Percentiles rank a stretch among this genome's conserved stretches.
These are phyloP conservation scores for Pantelozetes paolii DNA, from an alignment of 2,888 invertebrate genomes.

Conservation along the genomic window DNA sequence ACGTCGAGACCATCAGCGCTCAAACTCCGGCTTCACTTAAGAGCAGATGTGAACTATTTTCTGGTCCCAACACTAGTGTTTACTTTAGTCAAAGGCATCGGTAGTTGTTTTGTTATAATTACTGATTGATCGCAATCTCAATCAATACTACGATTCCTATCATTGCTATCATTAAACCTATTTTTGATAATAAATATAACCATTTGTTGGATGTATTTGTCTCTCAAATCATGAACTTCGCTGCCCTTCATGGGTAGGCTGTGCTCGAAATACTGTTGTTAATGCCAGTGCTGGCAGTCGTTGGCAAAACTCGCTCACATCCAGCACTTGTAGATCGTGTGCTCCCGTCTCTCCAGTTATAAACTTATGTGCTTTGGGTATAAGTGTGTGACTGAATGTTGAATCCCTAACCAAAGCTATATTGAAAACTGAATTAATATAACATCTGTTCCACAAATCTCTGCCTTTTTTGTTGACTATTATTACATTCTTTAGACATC, in stretches of 20 bases:
- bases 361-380: neutral
- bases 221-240: conserved; percentile 25
- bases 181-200: conserved; percentile 17
- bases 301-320: conserved; percentile 33
- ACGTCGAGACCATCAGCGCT: no score
- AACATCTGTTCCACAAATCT: conserved; percentile 20
- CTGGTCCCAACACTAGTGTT: neutral
- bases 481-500: neutral
- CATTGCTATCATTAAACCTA: neutral
- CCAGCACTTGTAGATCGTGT: conserved; percentile 26
- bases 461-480: conserved; percentile 7
- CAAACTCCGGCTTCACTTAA: no score
- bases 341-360: conserved; percentile 14
- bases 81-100: conserved; percentile 18
- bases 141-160: neutral
- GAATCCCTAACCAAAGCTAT: conserved; percentile 16
- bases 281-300: neutral
- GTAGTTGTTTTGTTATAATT: neutral
- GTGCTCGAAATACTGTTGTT: conserved; percentile 25
- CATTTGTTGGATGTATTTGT: conserved; percentile 27
- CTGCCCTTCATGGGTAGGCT: conserved; percentile 33
- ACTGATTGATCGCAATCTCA: neutral
- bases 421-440: conserved; percentile 27
- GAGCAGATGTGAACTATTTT: conserved; percentile 18
- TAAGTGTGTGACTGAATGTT: neutral